Base-by-base conservation (phyloP, 2,888 invertebrate species). In the Caenorhabditis imperialis region DNA sequence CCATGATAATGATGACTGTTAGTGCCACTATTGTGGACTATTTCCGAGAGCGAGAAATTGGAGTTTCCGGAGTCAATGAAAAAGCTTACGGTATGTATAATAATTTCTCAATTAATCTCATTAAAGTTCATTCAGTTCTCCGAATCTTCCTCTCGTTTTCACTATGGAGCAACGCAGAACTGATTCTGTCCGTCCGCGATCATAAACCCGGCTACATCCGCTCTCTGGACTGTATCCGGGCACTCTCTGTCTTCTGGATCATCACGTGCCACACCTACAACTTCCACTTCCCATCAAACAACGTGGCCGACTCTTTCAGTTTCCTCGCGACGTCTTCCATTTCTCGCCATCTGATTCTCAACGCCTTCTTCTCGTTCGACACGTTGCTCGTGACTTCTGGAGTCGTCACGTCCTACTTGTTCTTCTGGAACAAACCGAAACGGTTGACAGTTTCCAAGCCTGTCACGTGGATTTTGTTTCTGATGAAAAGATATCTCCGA, bases 361-460 rank as follows among this genome's bases (percentile, higher is more conserved):
- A 79, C 47, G 63, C 81, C 8, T 77, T 70, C 25, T 78, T 80
- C 40, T 69, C 80, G 10, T 78, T 83, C 1, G 84, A 84, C 60
- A 77, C 83, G 0, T 82, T 84, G 42, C 81, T 84, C 57, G 77
- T 83, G 22, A 30, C 80, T 18, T 79, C 82, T 10, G 84, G 84
- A 20, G 45, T 84, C 35, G 62, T 83, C 2, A 53, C 83, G 3
- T 45, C 83, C 3, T 84, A 78, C 50, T 40, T 79, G 27, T 82
- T 82, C 71, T 84, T 84, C 61, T 75, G 72, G 61, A 70, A 53
- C 27, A 53, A 48, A 35, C 72, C 62, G 20, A 62, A 62, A 51
- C 18, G 30, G 6, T n/a, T 4, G 12, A 47, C 16, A 5, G 60
- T 77, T 5, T 65, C 47, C 35, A 69, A 71, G n/a, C 63, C 78